Percentiles rank a stretch among this genome's conserved stretches.
Evolutionary conservation across 2,113 vertebrate species (phyloP).

Genomic region (Origma solitaria): DNA sequence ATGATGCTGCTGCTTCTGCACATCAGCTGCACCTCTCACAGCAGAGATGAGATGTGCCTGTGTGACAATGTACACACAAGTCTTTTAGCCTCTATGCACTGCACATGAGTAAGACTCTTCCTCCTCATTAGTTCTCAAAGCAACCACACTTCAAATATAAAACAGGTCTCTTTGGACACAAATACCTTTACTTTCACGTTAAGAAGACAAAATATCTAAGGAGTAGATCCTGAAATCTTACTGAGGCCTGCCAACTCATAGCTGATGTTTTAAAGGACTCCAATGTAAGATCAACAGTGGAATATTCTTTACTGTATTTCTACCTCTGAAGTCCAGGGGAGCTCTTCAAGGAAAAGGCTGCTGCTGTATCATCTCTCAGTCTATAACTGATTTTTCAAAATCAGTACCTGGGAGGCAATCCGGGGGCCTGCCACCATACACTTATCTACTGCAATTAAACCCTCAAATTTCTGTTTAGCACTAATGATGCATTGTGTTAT

Average conservation of each 20-base stretch:
- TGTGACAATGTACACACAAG: neutral
- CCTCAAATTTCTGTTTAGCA: neutral
- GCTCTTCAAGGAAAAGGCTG: neutral
- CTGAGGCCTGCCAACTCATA: neutral
- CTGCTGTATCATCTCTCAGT: neutral
- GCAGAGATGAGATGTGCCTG: neutral
- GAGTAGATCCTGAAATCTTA: neutral
- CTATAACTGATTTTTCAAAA: neutral
- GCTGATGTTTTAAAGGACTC: neutral
- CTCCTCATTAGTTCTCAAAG: neutral
- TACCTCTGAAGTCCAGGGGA: neutral
- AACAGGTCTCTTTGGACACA: neutral
- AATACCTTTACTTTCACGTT: neutral
- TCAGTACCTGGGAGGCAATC: neutral
- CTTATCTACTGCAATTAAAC: neutral
- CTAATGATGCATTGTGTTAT: neutral
- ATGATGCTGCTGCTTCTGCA: neutral
- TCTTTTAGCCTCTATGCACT: neutral
- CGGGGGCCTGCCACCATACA: neutral
- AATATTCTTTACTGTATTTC: neutral
- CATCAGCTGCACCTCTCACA: neutral
- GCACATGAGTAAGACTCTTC: neutral
- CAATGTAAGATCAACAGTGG: neutral
- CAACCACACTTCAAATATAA: neutral
- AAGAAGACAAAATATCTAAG: neutral